A percentile compares a stretch with the other conserved stretches of the same genome.
Conservation (phyloP, 2,888 invertebrate species). For the Trachelus stipa region DNA sequence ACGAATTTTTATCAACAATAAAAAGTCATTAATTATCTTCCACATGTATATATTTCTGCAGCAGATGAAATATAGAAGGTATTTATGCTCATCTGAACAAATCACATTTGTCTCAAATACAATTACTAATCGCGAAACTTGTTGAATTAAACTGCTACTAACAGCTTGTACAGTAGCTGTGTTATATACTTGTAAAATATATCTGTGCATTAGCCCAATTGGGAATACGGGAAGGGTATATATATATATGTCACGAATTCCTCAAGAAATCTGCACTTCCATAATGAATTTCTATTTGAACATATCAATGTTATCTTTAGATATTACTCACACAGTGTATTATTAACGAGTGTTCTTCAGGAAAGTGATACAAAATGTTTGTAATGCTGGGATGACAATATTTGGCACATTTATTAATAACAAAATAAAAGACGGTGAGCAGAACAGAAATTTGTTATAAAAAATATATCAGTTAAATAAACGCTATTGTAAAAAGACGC, state of each 20-base stretch:
- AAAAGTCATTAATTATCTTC: background rate
- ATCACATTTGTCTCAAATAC: background rate
- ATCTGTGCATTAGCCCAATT: background rate
- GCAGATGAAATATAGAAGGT: background rate
- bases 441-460: constrained; percentile 3
- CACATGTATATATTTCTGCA: background rate
- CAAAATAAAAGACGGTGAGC: background rate
- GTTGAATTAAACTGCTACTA: background rate
- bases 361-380: background rate
- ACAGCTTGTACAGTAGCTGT: background rate
- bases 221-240: background rate
- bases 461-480: background rate
- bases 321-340: background rate
- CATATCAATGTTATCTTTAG: too few relatives aligned
- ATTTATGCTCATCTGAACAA: background rate
- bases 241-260: background rate
- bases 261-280: too few relatives aligned
- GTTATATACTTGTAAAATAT: background rate
- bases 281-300: too few relatives aligned
- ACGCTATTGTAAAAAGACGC: background rate
- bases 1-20: background rate
- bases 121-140: background rate
- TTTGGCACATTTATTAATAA: constrained; percentile 45
- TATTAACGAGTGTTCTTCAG: background rate
- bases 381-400: constrained; percentile 33